Evolutionary conservation across 2,888 invertebrate genomes (phyloP), one percentile per base, ranked within the genome.

Genomic region (Meteorus cinctellus): DNA sequence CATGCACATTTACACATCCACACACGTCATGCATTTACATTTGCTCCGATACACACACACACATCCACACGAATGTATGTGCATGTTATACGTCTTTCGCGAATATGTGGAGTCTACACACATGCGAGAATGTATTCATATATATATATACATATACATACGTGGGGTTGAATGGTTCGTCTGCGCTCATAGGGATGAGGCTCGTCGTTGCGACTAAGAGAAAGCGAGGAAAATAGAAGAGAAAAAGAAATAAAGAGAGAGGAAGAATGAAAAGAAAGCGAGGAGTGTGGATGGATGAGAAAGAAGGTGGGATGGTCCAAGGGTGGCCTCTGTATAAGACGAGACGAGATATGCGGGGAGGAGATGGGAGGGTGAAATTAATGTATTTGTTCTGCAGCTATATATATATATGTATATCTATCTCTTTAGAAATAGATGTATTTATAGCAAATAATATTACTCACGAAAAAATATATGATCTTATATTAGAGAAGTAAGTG

Each of bases 301-400:
- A 62, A 75, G 19, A 29, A 12, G 16, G 51, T 66, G 36, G 74
- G 45, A 76, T 55, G 41, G 71, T 66, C 67, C 65, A 34, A 72
- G 72, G 76, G 66, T 60, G 65, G 75, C 48, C 41, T 27, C 14
- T 41, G 70, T 70, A 48, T 59, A 34, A 51, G 34, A 74, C n/a
- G 29, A 27, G 69, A 72, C 73, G 59, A 55, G 60, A 67, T 66
- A 67, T 63, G 77, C 68, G 62, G 31, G 74, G 78, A 70, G 70
- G 77, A 55, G 78, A 80, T 78, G 80, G 10, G 83, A 82, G 85
- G 83, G 84, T 85, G 86, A 88, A 88, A 88, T 88, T 88, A 88
- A 88, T 88, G 88, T 88, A 88, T 88, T 88, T 88, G 88, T 88
- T 88, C 87, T 87, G 86, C 82, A 86, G 85, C 86, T 85, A 87